A percentile compares a stretch with the other conserved stretches of the same genome.
phyloP scores from a whole-genome alignment of 2,888 invertebrate species.

The Drepanosiphum platanoidis region DNA sequence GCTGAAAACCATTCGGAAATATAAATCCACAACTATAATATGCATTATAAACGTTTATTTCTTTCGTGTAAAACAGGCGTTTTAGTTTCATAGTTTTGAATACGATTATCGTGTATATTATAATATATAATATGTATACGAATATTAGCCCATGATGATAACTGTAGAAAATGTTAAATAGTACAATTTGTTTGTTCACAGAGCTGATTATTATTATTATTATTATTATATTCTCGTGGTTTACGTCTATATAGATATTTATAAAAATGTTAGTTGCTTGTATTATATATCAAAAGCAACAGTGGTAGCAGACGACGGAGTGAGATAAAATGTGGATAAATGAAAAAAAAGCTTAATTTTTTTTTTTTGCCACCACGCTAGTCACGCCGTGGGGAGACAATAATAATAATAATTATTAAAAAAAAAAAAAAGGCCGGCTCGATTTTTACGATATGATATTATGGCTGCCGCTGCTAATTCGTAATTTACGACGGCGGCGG shows the following conservation, averaged over 20 bases:
- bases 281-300: neutral
- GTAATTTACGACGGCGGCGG: conserved; percentile 36
- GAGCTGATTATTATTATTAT: neutral
- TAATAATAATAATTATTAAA: conserved; percentile 4
- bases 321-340: neutral
- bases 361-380: neutral
- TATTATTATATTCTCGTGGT: no score
- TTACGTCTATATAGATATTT: no score
- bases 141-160: neutral
- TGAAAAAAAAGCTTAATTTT: neutral
- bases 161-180: no score
- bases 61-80: neutral
- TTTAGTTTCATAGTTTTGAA: neutral
- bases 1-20: neutral
- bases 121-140: neutral
- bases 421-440: neutral
- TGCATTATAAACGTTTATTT: neutral
- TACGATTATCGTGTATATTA: neutral
- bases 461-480: neutral
- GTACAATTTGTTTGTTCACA: no score
- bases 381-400: conserved; percentile 5
- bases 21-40: neutral
- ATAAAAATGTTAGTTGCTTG: no score
- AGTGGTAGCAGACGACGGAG: neutral
- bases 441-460: conserved; percentile 24